Base-by-base conservation (phyloP, 2,888 invertebrate species). In the Ellobium chinense region DNA sequence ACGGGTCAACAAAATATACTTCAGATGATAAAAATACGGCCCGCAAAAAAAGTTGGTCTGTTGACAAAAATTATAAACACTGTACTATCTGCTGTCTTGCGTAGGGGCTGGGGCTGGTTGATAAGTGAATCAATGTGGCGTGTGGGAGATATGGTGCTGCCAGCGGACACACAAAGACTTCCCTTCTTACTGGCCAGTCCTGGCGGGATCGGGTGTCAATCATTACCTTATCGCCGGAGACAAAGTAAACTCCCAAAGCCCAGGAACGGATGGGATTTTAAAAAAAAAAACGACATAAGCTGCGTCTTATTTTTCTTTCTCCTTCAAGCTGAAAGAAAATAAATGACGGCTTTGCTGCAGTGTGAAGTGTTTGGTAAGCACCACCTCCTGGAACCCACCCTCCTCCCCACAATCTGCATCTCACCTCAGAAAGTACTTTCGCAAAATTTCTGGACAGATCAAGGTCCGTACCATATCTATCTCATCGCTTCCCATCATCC, bases 171-270 rank as follows among this genome's bases (percentile, higher is more conserved):
- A 72, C 72, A 72, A 72, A 72, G 72, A 37, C 56, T 1, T 24
- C 34, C 72, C 18, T 72, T 72, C 72, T 60, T 24, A 36, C 58
- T 72, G 72, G 72, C 37, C 72, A 36, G 36, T 27, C 58, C 9
- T 24, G 21, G 37, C 31, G 58, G 37, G 72, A 60, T 72, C 60
- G 18, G 36, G 21, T 72, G 72, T 60, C 72, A 72, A 72, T 72
- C 72, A 58, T 60, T n/a, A 37, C 58, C 31, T 72, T 72, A 36
- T 29, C 72, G 36, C 36, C n/a, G 34, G 24, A n/a, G 58, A 36
- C 36, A 60, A 36, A 27, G 72, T 60, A 58, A 72, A 72, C 72
- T 72, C 58, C 56, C n/a, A n/a, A n/a, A n/a, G n/a, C n/a, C n/a
- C n/a, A n/a, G n/a, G n/a, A n/a, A n/a, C n/a, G n/a, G n/a, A n/a